These are phyloP conservation scores for Loris lydekkerianus DNA, from an alignment of 2,797 vertebrate species.

Conservation along the genomic window DNA sequence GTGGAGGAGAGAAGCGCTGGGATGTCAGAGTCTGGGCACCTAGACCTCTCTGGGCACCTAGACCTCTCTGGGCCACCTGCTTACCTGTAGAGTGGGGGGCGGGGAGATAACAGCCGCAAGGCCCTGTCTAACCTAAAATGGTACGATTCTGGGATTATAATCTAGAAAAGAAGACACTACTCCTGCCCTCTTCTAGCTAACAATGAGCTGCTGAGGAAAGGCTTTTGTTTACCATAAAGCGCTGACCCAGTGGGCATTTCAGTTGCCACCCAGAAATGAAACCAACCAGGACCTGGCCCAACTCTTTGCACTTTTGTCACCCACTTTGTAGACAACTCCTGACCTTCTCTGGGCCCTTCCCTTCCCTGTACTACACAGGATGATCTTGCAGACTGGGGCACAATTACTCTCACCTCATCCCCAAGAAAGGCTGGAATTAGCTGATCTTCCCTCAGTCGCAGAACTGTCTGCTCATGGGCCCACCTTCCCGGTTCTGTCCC, in stretches of 20 bases:
- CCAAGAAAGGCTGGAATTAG: neutral
- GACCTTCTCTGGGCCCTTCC: neutral
- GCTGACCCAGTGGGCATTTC: neutral
- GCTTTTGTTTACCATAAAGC: neutral
- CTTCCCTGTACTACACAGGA: accelerated
- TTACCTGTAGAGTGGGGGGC: neutral
- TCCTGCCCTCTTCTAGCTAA: neutral
- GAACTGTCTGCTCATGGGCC: neutral
- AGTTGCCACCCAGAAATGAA: neutral
- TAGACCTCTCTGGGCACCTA: neutral
- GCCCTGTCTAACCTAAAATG: neutral
- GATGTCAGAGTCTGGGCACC: neutral
- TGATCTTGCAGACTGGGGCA: neutral
- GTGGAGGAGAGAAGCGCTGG: too few relatives aligned
- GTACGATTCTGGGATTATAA: neutral
- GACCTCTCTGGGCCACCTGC: neutral
- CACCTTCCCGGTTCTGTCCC: neutral
- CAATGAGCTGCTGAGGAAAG: neutral
- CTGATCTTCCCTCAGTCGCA: accelerated
- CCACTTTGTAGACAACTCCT: too few relatives aligned
- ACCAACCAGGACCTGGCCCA: neutral
- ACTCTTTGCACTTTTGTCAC: neutral
- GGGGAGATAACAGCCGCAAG: neutral
- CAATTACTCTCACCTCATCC: accelerated
- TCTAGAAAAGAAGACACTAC: neutral